phyloP scores from a whole-genome alignment of 2,797 vertebrate genomes.

The Emydoidea blandingii region DNA sequence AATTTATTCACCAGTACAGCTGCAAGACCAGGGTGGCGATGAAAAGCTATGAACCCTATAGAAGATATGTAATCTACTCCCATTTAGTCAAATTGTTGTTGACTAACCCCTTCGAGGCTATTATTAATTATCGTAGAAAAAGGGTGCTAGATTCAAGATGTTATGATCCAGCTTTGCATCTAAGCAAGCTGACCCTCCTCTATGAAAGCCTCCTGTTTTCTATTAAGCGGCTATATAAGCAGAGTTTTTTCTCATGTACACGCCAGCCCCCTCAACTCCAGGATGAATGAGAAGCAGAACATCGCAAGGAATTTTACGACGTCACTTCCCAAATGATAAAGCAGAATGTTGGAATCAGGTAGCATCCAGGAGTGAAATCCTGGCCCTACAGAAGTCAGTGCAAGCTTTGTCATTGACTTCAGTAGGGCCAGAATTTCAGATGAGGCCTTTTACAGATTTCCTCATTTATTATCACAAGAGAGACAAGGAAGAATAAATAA shows the following conservation, averaged over 20 bases:
- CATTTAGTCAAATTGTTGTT: neutral
- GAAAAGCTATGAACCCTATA: neutral
- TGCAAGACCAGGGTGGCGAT: neutral
- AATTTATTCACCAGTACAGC: neutral
- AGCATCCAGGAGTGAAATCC: neutral
- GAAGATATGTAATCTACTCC: fast-evolving
- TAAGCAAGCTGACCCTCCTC: neutral
- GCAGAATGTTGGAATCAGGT: neutral
- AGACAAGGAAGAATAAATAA: neutral
- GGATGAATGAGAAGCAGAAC: neutral
- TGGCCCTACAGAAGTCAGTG: neutral
- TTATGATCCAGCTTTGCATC: fast-evolving
- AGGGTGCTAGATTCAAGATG: neutral
- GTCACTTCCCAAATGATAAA: neutral
- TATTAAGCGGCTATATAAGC: fast-evolving
- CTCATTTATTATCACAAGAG: neutral
- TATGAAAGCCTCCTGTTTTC: neutral
- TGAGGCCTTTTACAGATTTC: neutral
- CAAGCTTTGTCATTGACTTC: neutral
- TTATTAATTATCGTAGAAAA: neutral
- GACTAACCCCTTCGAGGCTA: neutral
- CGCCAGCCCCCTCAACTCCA: neutral
- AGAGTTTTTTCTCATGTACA: neutral
- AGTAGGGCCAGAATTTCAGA: neutral
- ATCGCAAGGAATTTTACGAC: neutral